Conservation (phyloP, 2,113 vertebrate species). For the Rostratula benghalensis region DNA sequence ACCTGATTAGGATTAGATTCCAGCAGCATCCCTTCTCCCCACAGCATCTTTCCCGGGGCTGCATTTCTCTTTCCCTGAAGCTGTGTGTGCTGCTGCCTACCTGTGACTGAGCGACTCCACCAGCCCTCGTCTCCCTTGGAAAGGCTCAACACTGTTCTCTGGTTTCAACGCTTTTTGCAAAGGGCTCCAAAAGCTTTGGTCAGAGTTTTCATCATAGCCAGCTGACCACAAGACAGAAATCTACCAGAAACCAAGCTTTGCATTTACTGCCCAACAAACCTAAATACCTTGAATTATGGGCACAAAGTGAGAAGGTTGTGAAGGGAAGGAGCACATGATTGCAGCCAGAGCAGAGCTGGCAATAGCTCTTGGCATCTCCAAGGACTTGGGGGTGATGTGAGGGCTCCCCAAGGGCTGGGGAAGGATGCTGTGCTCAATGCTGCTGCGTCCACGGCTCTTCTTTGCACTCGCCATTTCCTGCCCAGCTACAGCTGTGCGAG, state of each 20-base stretch:
- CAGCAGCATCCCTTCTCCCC: neutral
- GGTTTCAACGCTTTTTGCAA: neutral
- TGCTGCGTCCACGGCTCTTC: neutral
- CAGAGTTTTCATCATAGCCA: neutral
- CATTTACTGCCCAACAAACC: neutral
- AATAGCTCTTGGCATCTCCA: neutral
- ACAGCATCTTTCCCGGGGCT: fast-evolving
- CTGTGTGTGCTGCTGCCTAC: neutral
- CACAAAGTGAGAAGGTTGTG: neutral
- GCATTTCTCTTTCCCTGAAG: neutral
- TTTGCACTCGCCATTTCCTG: neutral
- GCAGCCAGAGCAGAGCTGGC: neutral
- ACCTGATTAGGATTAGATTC: neutral
- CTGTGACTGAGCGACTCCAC: fast-evolving
- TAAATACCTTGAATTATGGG: neutral
- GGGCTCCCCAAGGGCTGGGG: neutral
- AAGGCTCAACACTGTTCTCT: neutral
- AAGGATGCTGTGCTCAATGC: neutral
- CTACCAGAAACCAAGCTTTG: neutral
- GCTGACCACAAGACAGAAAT: neutral
- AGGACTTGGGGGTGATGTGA: neutral
- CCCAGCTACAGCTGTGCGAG: neutral
- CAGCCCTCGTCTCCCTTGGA: fast-evolving
- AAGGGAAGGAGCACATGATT: neutral
- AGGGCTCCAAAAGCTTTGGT: neutral